Base-by-base conservation (phyloP, 2,888 invertebrate genomes). In the Xestia c-nigrum region DNA sequence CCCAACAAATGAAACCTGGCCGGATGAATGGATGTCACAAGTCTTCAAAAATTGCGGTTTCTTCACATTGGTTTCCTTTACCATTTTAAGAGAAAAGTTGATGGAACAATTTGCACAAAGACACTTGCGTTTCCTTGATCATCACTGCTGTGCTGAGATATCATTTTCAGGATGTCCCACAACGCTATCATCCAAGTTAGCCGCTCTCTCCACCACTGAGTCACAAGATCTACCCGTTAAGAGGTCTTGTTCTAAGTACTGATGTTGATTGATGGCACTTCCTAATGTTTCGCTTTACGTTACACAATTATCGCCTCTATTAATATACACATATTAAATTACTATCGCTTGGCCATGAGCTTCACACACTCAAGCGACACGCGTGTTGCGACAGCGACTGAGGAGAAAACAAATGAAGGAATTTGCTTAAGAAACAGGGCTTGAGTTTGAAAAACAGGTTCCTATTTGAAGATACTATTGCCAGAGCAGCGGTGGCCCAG, bases 241-340 rank as follows among this genome's bases (percentile, higher is more conserved):
- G 78, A 83, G 81, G 72, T 83, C 74, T 84, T 85, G 83, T 89
- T 87, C 76, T 74, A 77, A 79, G 78, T 78, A 80, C 67, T 84
- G 78, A 85, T 81, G 76, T 81, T 87, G 88, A 89, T 89, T 81
- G 84, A 89, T 89, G 82, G 65, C 64, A 68, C 74, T 63, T 76
- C 71, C 50, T 79, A 83, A 85, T 78, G 61, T 80, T 74, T 57
- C 66, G 78, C 76, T 74, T 71, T 14, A 70, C 64, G 57, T 61
- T 46, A 72, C 65, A 76, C 63, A 70, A 72, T 77, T 82, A 74
- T 52, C 31, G 50, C 40, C 59, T 7, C 68, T 72, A 83, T 80
- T 77, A 80, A 85, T 78, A 72, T 14, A 55, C 59, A 55, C 64
- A 57, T 38, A 43, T 57, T 38, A 68, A 43, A 68, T 50, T 59